Evolutionary conservation across 2,113 vertebrate genomes (phyloP), one percentile per base, ranked within the genome.

Genomic region (Bungarus multicinctus): DNA sequence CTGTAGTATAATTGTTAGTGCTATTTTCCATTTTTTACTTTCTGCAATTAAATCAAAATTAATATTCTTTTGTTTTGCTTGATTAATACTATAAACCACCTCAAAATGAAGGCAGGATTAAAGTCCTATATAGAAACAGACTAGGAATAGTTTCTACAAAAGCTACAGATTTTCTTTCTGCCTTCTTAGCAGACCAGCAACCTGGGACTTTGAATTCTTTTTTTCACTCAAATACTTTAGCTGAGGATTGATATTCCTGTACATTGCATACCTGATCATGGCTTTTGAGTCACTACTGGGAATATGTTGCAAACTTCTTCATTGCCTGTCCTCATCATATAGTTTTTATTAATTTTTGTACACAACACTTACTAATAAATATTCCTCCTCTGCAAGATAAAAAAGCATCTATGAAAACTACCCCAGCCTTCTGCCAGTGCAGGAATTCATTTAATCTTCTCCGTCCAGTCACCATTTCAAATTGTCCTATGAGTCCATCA

Each of bases 271-370:
- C 34, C n/a, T 90, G 81, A 81, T 60, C 89, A 47, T 30, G 81
- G 47, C 88, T 81, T 89, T 9, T 53, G 74, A 91, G 23, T 53
- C 22, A 74, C 34, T 3, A 23, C 43, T 64, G 54, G 43, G 9
- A 85, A 0, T 34, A 93, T 14, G 20, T 91, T 91, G 94, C 43
- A 87, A 27, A 69, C 2, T 52, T 90, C 60, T 86, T 91, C 89
- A 20, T 55, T 94, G 88, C 88, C 86, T 91, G 22, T 88, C 81
- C 69, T 90, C 50, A 87, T 47, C 27, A 54, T 27, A 9, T 34
- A 16, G 27, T 53, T 95, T 94, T 74, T 58, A 81, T 39, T 93
- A 87, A 92, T 60, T 43, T 93, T 81, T 69, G 93, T 88, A 92
- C 34, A 6, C 22, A 90, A 58, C 0, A 23, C 34, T 89, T 90